A percentile compares a stretch with the other conserved stretches of the same genome.
Conservation (phyloP, 2,797 vertebrate genomes). For the Petrocephalus sullivani region DNA sequence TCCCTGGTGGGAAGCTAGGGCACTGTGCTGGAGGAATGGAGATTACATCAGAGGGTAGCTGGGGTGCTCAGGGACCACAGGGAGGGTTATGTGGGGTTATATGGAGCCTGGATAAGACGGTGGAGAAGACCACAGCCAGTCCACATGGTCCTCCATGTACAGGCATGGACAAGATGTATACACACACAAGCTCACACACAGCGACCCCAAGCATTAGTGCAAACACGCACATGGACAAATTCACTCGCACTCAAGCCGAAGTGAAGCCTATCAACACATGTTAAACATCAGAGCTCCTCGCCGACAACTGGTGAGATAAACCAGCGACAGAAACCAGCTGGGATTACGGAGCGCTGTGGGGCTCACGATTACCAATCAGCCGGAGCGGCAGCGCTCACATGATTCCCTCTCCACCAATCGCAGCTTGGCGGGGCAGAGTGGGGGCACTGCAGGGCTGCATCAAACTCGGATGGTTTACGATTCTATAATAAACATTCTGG, state of each 20-base stretch:
- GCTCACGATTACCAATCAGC: neutral
- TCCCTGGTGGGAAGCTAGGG: neutral
- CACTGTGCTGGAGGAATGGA: neutral
- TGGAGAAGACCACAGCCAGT: neutral
- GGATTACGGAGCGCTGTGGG: neutral
- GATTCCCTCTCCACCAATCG: neutral
- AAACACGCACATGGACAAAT: slow-evolving; percentile 5
- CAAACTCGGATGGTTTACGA: neutral
- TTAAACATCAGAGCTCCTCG: slow-evolving; percentile 7
- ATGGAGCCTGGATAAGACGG: neutral
- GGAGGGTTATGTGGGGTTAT: neutral
- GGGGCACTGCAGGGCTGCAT: neutral
- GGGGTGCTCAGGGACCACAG: neutral
- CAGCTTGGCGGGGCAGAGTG: neutral
- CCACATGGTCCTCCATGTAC: neutral
- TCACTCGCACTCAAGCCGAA: neutral
- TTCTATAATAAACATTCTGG: slow-evolving; percentile 1
- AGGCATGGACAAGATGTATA: neutral
- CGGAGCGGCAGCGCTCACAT: neutral
- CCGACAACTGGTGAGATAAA: slow-evolving; percentile 26
- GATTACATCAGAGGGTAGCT: neutral
- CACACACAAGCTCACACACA: slow-evolving; percentile 13
- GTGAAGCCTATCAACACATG: slow-evolving; percentile 18
- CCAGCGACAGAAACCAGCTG: slow-evolving; percentile 29
- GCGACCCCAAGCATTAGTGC: neutral